phyloP scores from a whole-genome alignment of 2,888 invertebrate species.

The Orthonevra nobilis region DNA sequence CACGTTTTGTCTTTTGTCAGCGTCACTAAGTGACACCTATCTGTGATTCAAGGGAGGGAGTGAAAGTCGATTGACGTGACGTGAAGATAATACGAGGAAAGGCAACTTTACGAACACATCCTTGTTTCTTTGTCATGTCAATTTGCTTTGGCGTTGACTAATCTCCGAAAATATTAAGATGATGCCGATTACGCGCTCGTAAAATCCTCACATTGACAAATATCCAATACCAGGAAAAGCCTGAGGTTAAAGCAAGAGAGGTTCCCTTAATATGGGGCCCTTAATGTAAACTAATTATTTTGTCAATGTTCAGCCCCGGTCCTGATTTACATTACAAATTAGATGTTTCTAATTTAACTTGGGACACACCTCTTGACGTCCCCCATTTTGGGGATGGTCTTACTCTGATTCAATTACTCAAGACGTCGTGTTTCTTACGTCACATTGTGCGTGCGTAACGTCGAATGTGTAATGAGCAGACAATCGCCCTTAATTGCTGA shows the following conservation, averaged over 20 bases:
- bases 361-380: constrained; percentile 15
- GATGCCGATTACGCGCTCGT: constrained; percentile 42
- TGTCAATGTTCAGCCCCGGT: constrained; percentile 32
- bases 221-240: neutral
- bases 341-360: constrained; percentile 56
- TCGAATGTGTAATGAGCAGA: constrained; percentile 58
- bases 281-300: constrained; percentile 50
- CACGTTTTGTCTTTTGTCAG: constrained; percentile 33
- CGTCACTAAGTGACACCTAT: constrained; percentile 22
- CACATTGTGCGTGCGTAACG: neutral
- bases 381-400: constrained; percentile 11
- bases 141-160: constrained; percentile 57
- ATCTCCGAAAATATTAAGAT: constrained; percentile 54
- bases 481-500: too few relatives aligned
- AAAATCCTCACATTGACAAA: constrained; percentile 5
- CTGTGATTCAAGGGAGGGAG: neutral
- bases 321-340: constrained; percentile 62
- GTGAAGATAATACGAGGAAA: neutral
- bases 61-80: neutral
- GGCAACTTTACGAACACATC: neutral
- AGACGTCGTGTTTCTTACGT: too few relatives aligned
- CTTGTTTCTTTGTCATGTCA: constrained; percentile 25
- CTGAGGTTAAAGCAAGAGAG: neutral
- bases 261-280: neutral
- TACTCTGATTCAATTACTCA: constrained; percentile 50